phyloP scores from a whole-genome alignment of 2,888 invertebrate genomes.

The Argyra leucocephala region DNA sequence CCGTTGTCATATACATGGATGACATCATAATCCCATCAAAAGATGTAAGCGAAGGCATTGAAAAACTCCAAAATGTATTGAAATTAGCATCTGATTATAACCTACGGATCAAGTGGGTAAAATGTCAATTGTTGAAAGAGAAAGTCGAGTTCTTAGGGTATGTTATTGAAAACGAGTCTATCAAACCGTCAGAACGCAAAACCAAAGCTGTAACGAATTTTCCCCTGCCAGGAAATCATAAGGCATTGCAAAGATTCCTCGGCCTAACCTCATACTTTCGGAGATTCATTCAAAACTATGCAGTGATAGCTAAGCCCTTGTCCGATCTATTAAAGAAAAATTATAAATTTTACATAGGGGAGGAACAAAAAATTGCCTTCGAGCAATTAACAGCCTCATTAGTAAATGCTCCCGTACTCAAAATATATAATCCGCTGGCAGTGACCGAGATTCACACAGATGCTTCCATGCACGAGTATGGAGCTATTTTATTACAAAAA shows the following conservation, averaged over 20 bases:
- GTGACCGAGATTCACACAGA: constrained; percentile 19
- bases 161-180: constrained; percentile 19
- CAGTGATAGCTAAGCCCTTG: constrained; percentile 16
- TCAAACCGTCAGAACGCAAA: constrained; percentile 20
- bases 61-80: constrained; percentile 27
- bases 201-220: constrained; percentile 19
- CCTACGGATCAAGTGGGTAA: constrained; percentile 19
- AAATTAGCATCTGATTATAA: constrained; percentile 19
- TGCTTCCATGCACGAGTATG: constrained; percentile 18
- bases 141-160: constrained; percentile 23
- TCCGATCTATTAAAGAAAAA: constrained; percentile 23
- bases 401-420: constrained; percentile 15
- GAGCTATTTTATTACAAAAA: constrained; percentile 18
- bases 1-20: constrained; percentile 26
- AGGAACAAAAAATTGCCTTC: constrained; percentile 24
- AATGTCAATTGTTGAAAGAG: constrained; percentile 22
- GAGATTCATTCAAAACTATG: constrained; percentile 16
- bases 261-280: constrained; percentile 23
- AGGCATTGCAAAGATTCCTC: constrained; percentile 22
- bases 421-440: constrained; percentile 14
- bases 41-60: constrained; percentile 24
- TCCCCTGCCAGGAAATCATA: constrained; percentile 18
- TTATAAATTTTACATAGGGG: constrained; percentile 24
- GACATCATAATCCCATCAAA: constrained; percentile 25
- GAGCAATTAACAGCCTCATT: constrained; percentile 23